These are phyloP conservation scores for Exocentrus adspersus DNA, from an alignment of 2,888 invertebrate genomes.

Conservation along the genomic window DNA sequence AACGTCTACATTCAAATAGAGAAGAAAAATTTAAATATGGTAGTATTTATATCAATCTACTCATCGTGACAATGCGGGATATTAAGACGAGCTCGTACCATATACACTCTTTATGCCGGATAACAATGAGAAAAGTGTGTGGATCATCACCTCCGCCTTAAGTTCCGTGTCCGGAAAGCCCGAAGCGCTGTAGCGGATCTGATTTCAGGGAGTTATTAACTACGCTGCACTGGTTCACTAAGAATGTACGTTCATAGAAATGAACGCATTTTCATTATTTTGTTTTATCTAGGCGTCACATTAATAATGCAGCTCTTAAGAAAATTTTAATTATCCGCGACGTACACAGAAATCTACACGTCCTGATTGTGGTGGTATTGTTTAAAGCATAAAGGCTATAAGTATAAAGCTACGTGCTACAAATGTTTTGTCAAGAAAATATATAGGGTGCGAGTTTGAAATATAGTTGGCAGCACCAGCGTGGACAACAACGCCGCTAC, in stretches of 20 bases:
- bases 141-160: slow-evolving; percentile 55
- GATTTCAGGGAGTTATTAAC: slow-evolving; percentile 57
- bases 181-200: slow-evolving; percentile 55
- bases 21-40: slow-evolving; percentile 8
- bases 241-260: slow-evolving; percentile 55
- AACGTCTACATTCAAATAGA: not conserved
- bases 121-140: slow-evolving; percentile 48
- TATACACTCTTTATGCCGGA: slow-evolving; percentile 35
- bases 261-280: slow-evolving; percentile 60
- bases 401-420: no score
- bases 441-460: no score
- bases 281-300: slow-evolving; percentile 51
- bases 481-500: no score
- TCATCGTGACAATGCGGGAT: slow-evolving; percentile 41
- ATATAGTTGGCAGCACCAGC: no score
- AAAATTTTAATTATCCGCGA: slow-evolving; percentile 34
- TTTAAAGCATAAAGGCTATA: not conserved
- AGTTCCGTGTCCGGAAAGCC: slow-evolving; percentile 47
- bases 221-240: slow-evolving; percentile 51
- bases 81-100: slow-evolving; percentile 43
- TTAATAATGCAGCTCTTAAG: slow-evolving; percentile 50
- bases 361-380: not conserved
- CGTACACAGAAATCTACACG: slow-evolving; percentile 11
- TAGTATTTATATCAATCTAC: slow-evolving; percentile 40
- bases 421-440: no score